A percentile compares a stretch with the other conserved stretches of the same genome.
Conservation (phyloP, 2,888 invertebrate species). For the Rhabditophanes sp. region DNA sequence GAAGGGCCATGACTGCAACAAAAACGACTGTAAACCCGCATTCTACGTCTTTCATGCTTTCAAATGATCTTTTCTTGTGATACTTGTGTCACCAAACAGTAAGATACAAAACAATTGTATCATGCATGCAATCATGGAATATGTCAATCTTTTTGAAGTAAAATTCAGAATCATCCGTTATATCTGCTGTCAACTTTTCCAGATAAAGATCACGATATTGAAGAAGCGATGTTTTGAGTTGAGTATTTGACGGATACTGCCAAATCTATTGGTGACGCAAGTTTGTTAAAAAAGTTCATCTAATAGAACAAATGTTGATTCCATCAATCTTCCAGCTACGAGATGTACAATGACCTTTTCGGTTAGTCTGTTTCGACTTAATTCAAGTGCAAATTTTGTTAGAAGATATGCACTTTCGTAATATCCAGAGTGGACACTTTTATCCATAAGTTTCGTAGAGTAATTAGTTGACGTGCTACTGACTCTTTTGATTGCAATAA, state of each 20-base stretch:
- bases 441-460: too few relatives aligned
- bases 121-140: conserved; percentile 41
- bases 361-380: conserved; percentile 18
- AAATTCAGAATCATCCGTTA: conserved; percentile 18
- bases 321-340: too few relatives aligned
- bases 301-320: too few relatives aligned
- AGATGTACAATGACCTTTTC: too few relatives aligned
- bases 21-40: too few relatives aligned
- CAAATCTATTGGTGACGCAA: conserved; percentile 35
- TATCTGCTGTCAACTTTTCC: conserved; percentile 31
- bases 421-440: conserved; percentile 39
- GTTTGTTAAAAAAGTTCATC: conserved; percentile 42
- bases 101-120: conserved; percentile 39
- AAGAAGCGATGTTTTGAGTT: conserved; percentile 34
- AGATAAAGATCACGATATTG: conserved; percentile 40
- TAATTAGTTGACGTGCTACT: too few relatives aligned
- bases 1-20: too few relatives aligned
- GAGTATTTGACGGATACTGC: conserved; percentile 39
- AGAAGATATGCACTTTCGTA: conserved; percentile 38
- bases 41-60: too few relatives aligned
- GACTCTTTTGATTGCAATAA: too few relatives aligned
- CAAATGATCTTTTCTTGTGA: too few relatives aligned
- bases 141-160: conserved; percentile 30
- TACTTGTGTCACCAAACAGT: too few relatives aligned
- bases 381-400: conserved; percentile 31